Conservation (phyloP, 2,888 invertebrate species). For the Acrobasis consociella region DNA sequence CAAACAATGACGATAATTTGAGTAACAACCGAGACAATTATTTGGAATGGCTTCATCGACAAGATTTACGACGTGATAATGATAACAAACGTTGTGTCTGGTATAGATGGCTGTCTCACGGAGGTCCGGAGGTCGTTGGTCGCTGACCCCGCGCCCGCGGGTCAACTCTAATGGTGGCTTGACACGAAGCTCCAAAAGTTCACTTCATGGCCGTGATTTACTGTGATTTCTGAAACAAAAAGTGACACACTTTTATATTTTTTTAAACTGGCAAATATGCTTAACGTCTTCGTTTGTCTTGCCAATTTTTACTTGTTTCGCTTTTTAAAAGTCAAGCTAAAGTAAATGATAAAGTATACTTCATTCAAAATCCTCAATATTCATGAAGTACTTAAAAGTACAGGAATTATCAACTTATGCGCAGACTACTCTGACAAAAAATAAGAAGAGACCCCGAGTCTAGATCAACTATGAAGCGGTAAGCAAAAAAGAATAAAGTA, state of each 20-base stretch:
- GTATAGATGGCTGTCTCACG: neutral
- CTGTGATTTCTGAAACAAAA: neutral
- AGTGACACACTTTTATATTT: neutral
- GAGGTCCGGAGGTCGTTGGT: neutral
- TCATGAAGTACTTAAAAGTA: no score
- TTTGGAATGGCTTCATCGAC: neutral
- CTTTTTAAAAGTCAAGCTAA: no score
- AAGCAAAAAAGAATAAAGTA: no score
- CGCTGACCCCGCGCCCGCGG: neutral
- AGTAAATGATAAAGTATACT: no score
- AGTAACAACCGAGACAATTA: neutral
- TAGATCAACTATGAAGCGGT: no score
- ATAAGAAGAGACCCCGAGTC: no score
- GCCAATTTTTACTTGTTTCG: neutral
- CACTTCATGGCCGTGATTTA: neutral
- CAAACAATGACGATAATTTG: neutral
- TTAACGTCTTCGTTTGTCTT: neutral
- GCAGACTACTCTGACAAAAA: no score
- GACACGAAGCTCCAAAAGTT: slow-evolving; percentile 2
- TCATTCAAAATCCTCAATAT: no score
- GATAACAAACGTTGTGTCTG: no score
- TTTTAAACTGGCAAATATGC: neutral
- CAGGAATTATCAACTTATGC: no score
- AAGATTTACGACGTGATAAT: no score
- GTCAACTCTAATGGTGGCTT: neutral